These are phyloP conservation scores for Gymnodraco acuticeps DNA, from an alignment of 2,797 vertebrate genomes.

Conservation along the genomic window DNA sequence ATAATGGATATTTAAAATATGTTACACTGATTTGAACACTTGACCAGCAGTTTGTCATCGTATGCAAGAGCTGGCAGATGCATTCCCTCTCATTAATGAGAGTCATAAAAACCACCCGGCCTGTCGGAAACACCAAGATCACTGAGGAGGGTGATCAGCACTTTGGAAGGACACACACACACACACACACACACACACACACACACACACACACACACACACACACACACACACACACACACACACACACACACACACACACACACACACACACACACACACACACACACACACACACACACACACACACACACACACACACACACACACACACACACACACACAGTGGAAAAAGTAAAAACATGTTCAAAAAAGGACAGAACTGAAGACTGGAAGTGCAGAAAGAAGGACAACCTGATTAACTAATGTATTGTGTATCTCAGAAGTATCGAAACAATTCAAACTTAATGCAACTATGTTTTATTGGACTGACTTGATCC, in stretches of 20 bases:
- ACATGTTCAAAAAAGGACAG: background rate
- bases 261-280: background rate
- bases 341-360: conserved; percentile 4
- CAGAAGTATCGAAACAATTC: background rate
- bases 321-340: conserved; percentile 7
- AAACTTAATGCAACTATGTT: conserved; percentile 1
- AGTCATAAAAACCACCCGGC: conserved; percentile 48
- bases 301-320: background rate
- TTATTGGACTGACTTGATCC: conserved; percentile 14
- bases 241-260: background rate
- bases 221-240: background rate
- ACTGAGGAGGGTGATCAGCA: conserved; percentile 38
- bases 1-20: conserved; percentile 45
- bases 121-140: conserved; percentile 32
- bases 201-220: conserved; percentile 6
- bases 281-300: background rate
- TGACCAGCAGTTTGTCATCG: conserved; percentile 48
- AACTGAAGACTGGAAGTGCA: background rate
- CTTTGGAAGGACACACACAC: conserved; percentile 35
- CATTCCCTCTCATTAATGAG: conserved; percentile 39
- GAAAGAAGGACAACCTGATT: background rate
- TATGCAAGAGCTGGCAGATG: conserved; percentile 44
- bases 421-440: background rate
- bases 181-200: no score
- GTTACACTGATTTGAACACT: conserved; percentile 33